Base-by-base conservation (phyloP, 2,888 invertebrate species). In the Plebejus argus region DNA sequence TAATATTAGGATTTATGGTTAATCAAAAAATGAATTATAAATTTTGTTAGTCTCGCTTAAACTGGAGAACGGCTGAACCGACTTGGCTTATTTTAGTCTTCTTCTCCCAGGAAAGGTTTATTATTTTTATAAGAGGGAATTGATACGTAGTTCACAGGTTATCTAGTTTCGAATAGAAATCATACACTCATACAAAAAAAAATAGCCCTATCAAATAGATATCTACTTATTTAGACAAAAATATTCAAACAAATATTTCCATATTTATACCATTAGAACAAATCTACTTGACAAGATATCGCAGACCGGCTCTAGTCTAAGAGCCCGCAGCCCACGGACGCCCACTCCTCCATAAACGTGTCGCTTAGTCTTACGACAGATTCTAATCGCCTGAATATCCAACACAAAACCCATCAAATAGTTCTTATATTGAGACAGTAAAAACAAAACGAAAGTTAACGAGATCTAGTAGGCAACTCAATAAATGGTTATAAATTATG, bases 261-360 rank as follows among this genome's bases (percentile, higher is more conserved):
- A 61, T 61, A 61, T 61, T 61, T 23, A 61, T 61, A 61, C 61
- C 23, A 61, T 23, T 61, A 23, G 61, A 23, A 61, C 23, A 61
- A 61, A 61, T 61, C 23, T 61, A 12, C 58, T 8, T 61, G 8
- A 61, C 61, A 23, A 61, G 61, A 8, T 58, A 58, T 58, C 58
- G 4, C 61, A 23, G 28, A 66, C 66, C 66, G 28, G 66, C 18
- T 66, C 33, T 33, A 7, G 66, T 66, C 66, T 5, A 33, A 72
- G 58, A 76, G 61, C 23, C 20, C 39, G 20, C 58, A 45, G 58
- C 39, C 72, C 61, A 72, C 39, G 39, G 76, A n/a, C 76, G 58
- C 58, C 49, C 15, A 66, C 28, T 33, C 15, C 66, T 66, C 66
- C 66, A 28, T 66, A 66, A 33, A 66, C 28, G 66, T 33, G 28